Percentiles rank a stretch among this genome's conserved stretches.
Conservation (phyloP, 2,797 vertebrate species). For the Pipistrellus kuhlii region DNA sequence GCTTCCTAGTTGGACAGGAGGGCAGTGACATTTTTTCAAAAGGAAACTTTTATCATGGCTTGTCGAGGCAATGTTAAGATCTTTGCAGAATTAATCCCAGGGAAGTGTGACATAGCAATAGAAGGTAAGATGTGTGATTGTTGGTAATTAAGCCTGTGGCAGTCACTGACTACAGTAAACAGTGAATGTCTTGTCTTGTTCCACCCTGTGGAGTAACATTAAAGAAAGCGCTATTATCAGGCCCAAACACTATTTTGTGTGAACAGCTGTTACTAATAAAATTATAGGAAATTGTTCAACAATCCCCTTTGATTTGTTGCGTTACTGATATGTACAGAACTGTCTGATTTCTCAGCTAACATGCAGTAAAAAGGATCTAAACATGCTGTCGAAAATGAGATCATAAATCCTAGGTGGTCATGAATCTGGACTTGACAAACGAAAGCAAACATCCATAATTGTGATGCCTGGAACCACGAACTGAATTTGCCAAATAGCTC, state of each 20-base stretch:
- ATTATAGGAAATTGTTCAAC: slow-evolving; percentile 52
- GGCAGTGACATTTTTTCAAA: slow-evolving; percentile 16
- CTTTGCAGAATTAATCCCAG: slow-evolving; percentile 65
- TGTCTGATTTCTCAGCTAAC: slow-evolving; percentile 50
- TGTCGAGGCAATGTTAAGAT: slow-evolving; percentile 65
- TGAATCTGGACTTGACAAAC: not conserved
- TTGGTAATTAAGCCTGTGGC: slow-evolving; percentile 72
- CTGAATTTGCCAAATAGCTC: not conserved
- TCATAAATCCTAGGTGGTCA: not conserved
- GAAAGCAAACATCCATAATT: not conserved
- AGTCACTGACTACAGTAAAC: slow-evolving; percentile 64
- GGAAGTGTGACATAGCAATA: slow-evolving; percentile 69
- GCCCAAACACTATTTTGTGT: not conserved
- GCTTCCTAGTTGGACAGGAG: slow-evolving; percentile 64
- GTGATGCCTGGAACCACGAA: not conserved
- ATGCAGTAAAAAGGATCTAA: not conserved
- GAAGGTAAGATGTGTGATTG: slow-evolving; percentile 61
- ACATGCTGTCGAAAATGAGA: not conserved
- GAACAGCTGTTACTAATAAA: slow-evolving; percentile 79
- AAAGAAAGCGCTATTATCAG: slow-evolving; percentile 58
- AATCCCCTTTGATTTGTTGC: slow-evolving; percentile 73
- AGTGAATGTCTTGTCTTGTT: slow-evolving; percentile 31
- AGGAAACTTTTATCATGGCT: slow-evolving; percentile 43
- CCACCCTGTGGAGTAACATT: slow-evolving; percentile 22
- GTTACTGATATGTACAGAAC: slow-evolving; percentile 56